Percentiles rank a stretch among this genome's conserved stretches.
These are phyloP conservation scores for Hyles euphorbiae DNA, from an alignment of 1,140 invertebrate genomes.

Conservation along the genomic window DNA sequence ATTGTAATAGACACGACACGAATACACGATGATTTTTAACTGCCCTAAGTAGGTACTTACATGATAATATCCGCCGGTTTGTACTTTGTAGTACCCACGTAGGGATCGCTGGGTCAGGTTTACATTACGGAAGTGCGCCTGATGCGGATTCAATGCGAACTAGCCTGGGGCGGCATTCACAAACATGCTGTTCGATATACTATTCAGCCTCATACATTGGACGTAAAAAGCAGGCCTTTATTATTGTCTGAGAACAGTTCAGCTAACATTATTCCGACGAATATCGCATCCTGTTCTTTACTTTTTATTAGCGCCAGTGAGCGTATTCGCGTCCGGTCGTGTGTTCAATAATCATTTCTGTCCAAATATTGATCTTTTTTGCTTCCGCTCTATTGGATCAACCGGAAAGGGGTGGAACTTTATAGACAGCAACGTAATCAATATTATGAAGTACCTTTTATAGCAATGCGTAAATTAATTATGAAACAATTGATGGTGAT, in stretches of 20 bases:
- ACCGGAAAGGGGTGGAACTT: slow-evolving; percentile 51
- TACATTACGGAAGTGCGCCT: slow-evolving; percentile 51
- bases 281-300: slow-evolving; percentile 68
- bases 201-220: too few species aligned
- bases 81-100: too few species aligned
- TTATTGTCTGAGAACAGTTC: slow-evolving; percentile 29
- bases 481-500: too few species aligned
- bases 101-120: slow-evolving; percentile 6
- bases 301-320: slow-evolving; percentile 58
- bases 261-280: slow-evolving; percentile 60
- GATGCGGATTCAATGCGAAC: slow-evolving; percentile 48
- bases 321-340: slow-evolving; percentile 57
- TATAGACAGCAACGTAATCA: slow-evolving; percentile 44
- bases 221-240: too few species aligned
- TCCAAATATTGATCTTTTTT: slow-evolving; percentile 72
- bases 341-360: slow-evolving; percentile 61
- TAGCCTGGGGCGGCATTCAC: slow-evolving; percentile 1
- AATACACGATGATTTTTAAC: too few species aligned
- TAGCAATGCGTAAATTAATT: too few species aligned
- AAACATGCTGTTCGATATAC: too few species aligned
- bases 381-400: slow-evolving; percentile 47
- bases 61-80: too few species aligned
- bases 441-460: slow-evolving; percentile 8
- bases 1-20: too few species aligned
- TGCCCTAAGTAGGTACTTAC: too few species aligned